These are phyloP conservation scores for Prorops nasuta DNA, from an alignment of 1,140 invertebrate genomes.

Conservation along the genomic window DNA sequence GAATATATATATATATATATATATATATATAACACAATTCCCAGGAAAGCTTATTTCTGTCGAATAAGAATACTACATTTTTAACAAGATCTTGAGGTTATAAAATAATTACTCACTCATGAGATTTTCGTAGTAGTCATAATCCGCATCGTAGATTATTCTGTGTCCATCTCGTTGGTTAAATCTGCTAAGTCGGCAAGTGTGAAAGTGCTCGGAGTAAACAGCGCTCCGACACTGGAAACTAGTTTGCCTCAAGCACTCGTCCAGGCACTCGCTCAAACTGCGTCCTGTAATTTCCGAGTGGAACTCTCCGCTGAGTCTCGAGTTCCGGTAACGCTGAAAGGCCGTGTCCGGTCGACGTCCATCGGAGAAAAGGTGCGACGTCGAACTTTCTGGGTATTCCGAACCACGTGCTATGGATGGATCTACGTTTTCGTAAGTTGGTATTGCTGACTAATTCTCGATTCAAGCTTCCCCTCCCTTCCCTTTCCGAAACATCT, in stretches of 20 bases:
- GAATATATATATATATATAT: too few relatives aligned
- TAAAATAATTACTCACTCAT: slow-evolving; percentile 80
- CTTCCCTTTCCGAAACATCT: background rate
- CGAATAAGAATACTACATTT: too few relatives aligned
- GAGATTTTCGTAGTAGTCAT: slow-evolving; percentile 88
- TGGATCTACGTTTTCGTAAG: slow-evolving; percentile 50
- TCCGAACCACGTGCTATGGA: slow-evolving; percentile 71
- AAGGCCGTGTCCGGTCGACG: slow-evolving; percentile 83
- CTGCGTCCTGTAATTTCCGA: slow-evolving; percentile 84
- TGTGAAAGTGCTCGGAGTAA: slow-evolving; percentile 80
- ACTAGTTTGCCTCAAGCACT: slow-evolving; percentile 82
- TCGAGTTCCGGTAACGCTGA: slow-evolving; percentile 81
- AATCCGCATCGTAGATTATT: slow-evolving; percentile 85
- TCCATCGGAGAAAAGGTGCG: slow-evolving; percentile 76
- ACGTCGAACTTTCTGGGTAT: slow-evolving; percentile 79
- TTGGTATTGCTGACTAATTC: slow-evolving; percentile 29
- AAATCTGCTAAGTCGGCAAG: slow-evolving; percentile 80
- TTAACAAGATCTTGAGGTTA: too few relatives aligned
- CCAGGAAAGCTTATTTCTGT: too few relatives aligned
- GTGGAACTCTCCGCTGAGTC: slow-evolving; percentile 82
- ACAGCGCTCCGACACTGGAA: slow-evolving; percentile 85
- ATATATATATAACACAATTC: too few relatives aligned
- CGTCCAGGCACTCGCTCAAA: slow-evolving; percentile 84
- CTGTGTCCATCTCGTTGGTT: slow-evolving; percentile 85
- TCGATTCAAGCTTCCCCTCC: background rate